Conservation (phyloP, 1,140 invertebrate species). For the Vanessa atalanta region DNA sequence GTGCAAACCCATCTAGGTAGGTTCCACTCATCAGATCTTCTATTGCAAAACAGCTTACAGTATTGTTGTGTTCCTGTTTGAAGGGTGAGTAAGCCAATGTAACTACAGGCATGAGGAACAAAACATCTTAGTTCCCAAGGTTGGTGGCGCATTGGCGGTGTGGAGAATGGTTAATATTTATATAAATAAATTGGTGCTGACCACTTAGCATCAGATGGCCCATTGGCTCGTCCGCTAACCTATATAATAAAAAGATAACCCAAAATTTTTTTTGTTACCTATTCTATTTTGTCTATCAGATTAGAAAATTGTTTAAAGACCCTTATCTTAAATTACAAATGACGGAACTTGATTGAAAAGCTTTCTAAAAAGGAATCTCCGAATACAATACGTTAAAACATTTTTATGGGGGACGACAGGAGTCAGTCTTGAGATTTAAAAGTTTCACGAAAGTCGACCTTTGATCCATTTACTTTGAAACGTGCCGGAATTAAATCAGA, state of each 20-base stretch:
- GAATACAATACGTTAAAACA: constrained; percentile 31
- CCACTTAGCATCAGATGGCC: too few species aligned
- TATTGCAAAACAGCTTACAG: too few species aligned
- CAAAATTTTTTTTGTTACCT: background rate
- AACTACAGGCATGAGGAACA: too few species aligned
- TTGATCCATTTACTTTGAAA: constrained; percentile 26
- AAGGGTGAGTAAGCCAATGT: too few species aligned
- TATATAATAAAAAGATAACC: background rate
- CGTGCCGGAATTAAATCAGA: constrained; percentile 18
- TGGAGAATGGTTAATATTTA: too few species aligned
- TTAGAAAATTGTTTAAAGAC: constrained; percentile 7
- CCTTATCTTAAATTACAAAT: constrained; percentile 25
- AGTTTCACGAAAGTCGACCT: constrained; percentile 25
- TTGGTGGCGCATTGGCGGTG: too few species aligned
- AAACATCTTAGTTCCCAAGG: too few species aligned
- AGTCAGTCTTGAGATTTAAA: constrained; percentile 23
- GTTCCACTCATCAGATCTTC: too few species aligned
- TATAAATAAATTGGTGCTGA: too few species aligned
- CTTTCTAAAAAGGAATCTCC: constrained; percentile 24
- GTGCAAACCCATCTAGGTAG: too few species aligned
- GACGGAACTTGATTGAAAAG: constrained; percentile 31
- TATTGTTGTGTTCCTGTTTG: too few species aligned
- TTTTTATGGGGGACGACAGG: constrained; percentile 29
- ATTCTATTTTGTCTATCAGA: background rate
- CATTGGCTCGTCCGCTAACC: background rate